Base-by-base conservation (phyloP, 2,888 invertebrate genomes). In the Toxonevra muliebris region DNA sequence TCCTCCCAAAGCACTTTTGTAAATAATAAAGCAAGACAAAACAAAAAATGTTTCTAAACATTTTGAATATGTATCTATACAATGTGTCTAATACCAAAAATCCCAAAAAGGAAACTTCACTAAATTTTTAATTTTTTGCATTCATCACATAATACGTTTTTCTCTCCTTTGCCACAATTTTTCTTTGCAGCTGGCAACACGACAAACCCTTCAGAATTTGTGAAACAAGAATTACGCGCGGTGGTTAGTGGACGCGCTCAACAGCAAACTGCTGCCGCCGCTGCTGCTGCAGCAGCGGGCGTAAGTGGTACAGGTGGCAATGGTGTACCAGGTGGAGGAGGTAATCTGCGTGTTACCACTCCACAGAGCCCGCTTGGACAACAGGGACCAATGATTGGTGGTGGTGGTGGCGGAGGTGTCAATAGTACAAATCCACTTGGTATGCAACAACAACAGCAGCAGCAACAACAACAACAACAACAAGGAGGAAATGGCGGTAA, bases 201-300 rank as follows among this genome's bases (percentile, higher is more conserved):
- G 79, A 89, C 88, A 80, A 90, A 88, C 83, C 89, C 91, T 69
- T 93, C 95, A 61, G 96, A 96, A 87, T 96, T 92, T 86, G 96
- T 96, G 76, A 90, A 95, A 80, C 95, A 96, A 87, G 95, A 96
- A 86, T 87, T 97, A 79, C 89, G 96, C 76, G 94, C 95, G 60
- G 92, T 93, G 72, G 95, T 96, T 69, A 95, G 93, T 75, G 94
- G 93, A 65, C 89, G 96, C 79, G 92, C 93, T 48, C 88, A 88
- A 75, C 84, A 84, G 71, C 81, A 82, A 55, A 78, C 80, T 45
- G 87, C 87, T 43, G 80, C 80, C 19, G 77, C 81, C 1, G 78
- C 74, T 13, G 74, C 75, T 5, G 74, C 73, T 20, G 77, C 77
- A 1, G 80, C 80, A 3, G 77, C 80, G 13, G 79, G 76, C 17